A percentile compares a stretch with the other conserved stretches of the same genome.
Evolutionary conservation across 1,140 invertebrate genomes (phyloP).

Genomic region (Meloidogyne hapla): DNA sequence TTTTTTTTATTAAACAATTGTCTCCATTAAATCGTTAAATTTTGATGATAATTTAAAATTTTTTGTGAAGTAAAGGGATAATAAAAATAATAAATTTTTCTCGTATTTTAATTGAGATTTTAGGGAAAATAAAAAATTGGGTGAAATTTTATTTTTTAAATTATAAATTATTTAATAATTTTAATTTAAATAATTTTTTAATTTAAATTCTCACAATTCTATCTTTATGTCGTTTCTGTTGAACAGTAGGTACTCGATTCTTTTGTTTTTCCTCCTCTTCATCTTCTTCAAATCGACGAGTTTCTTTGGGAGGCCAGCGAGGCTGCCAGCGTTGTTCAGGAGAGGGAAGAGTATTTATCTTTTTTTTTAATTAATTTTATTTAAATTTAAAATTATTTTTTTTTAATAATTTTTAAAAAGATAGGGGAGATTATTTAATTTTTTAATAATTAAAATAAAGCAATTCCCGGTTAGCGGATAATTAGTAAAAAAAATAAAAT

Average conservation of each 20-base stretch:
- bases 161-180: too few species aligned
- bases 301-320: neutral
- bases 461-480: neutral
- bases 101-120: too few species aligned
- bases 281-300: neutral
- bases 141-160: too few species aligned
- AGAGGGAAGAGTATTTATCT: neutral
- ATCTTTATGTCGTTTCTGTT: slow-evolving; percentile 26
- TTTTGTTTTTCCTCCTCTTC: slow-evolving; percentile 12
- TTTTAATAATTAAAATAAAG: neutral
- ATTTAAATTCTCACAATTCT: slow-evolving; percentile 19
- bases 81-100: too few species aligned
- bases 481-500: neutral
- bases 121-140: too few species aligned
- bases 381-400: too few species aligned
- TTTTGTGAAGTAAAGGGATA: too few species aligned
- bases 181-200: neutral
- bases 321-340: neutral
- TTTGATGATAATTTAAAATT: too few species aligned
- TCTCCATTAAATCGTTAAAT: too few species aligned
- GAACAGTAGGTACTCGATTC: neutral
- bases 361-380: too few species aligned
- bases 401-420: too few species aligned
- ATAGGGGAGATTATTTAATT: neutral
- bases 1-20: too few species aligned